Conservation (phyloP, 2,888 invertebrate species). For the Lomographa bimaculata region DNA sequence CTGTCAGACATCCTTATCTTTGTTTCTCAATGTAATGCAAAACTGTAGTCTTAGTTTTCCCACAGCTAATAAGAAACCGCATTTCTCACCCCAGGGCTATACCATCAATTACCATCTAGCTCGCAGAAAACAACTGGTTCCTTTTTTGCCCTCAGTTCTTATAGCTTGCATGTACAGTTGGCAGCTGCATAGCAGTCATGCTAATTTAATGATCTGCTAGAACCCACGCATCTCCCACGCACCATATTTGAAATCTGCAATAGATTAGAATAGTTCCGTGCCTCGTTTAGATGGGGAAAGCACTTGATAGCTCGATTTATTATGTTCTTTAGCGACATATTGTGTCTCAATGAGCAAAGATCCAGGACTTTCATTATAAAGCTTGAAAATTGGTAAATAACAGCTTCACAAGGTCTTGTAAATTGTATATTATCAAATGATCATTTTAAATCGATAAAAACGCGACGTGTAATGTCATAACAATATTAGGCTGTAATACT, state of each 20-base stretch:
- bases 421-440: too few relatives aligned
- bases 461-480: too few relatives aligned
- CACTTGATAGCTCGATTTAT: too few relatives aligned
- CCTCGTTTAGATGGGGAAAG: slow-evolving; percentile 29
- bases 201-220: slow-evolving; percentile 29
- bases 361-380: too few relatives aligned
- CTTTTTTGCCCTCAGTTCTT: slow-evolving; percentile 4
- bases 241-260: slow-evolving; percentile 33
- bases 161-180: slow-evolving; percentile 21
- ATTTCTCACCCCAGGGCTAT: neutral
- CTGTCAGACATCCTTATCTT: too few relatives aligned
- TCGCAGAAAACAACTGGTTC: slow-evolving; percentile 5
- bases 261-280: slow-evolving; percentile 20
- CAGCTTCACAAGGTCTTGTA: too few relatives aligned
- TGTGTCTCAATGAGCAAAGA: too few relatives aligned
- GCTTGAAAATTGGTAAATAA: too few relatives aligned
- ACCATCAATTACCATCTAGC: neutral
- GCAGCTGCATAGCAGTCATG: slow-evolving; percentile 21
- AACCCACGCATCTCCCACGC: slow-evolving; percentile 51
- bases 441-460: too few relatives aligned
- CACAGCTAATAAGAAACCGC: neutral
- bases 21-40: too few relatives aligned
- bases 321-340: neutral
- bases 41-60: too few relatives aligned
- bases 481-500: too few relatives aligned